phyloP scores from a whole-genome alignment of 2,797 vertebrate species.

The Eulemur albifrons region DNA sequence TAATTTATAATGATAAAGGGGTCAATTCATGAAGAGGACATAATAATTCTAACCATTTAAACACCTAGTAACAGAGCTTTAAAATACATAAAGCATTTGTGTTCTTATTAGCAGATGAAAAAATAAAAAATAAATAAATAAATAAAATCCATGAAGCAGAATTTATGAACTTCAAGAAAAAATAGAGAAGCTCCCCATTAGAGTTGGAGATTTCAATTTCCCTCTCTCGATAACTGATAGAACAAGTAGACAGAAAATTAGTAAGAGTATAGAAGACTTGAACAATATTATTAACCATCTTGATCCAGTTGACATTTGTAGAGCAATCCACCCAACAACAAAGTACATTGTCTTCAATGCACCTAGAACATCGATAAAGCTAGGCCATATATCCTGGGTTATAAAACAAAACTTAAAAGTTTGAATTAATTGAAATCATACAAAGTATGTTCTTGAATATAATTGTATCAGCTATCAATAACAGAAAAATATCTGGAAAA shows the following conservation, averaged over 20 bases:
- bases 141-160: neutral
- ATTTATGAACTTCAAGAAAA: neutral
- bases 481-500: neutral
- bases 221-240: neutral
- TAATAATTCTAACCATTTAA: neutral
- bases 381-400: neutral
- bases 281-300: neutral
- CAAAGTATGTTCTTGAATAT: neutral
- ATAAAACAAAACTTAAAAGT: neutral
- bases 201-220: neutral
- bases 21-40: neutral
- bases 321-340: neutral
- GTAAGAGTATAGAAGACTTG: neutral
- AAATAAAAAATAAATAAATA: neutral
- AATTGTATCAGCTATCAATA: constrained; percentile 8
- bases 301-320: neutral
- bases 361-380: neutral
- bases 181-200: neutral
- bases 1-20: neutral
- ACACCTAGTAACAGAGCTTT: neutral
- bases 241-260: neutral
- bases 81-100: neutral
- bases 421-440: neutral
- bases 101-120: neutral
- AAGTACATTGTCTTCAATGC: neutral